Evolutionary conservation across 1,140 invertebrate genomes (phyloP), one percentile per base, ranked within the genome.

Genomic region (Drosophila bocki): DNA sequence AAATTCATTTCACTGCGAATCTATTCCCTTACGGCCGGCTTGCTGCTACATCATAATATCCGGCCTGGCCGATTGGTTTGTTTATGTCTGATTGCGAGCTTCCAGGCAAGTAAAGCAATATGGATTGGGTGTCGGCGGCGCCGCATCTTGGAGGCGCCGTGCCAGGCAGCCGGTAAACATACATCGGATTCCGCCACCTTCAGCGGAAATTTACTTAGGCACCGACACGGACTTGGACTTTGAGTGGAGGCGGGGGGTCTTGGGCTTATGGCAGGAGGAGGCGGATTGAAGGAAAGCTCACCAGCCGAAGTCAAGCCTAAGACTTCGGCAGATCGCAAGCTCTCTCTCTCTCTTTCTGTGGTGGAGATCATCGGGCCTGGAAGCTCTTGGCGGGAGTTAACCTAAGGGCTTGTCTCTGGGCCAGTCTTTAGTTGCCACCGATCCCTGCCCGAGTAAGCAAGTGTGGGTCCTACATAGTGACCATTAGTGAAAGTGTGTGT

Each of bases 1-100:
- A 78, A 78, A 78, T 71, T 78, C 58, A 78, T 78, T 71, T 78
- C 59, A 56, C 60, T 63, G 42, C 51, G 37, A 33, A 48, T 17
- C 26, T 22, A 63, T 32, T 32, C 42, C 33, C 45, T 17, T 19
- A 37, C 26, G 62, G 15, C 47, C 62, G 51, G 17, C 64, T 37
- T 17, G 50, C 62, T 17, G 50, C 62, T 51, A 41, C 72, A 51
- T 69, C 32, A 51, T 62, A 62, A 68, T 72, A 60, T 67, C 71
- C 75, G 71, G 54, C 70, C 69, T 50, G 39, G 2, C 9, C 6
- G 26, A 39, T 64, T 62, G 32, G 47, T 22, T 64, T 68, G 59
- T 68, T 68, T 64, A 64, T 13, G 45, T n/a, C 62, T 35, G 47
- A 62, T 65, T 44, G 32, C 15, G 19, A 17, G 59, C 44, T 44